Conservation (phyloP, 2,113 vertebrate genomes). For the Tiliqua scincoides region DNA sequence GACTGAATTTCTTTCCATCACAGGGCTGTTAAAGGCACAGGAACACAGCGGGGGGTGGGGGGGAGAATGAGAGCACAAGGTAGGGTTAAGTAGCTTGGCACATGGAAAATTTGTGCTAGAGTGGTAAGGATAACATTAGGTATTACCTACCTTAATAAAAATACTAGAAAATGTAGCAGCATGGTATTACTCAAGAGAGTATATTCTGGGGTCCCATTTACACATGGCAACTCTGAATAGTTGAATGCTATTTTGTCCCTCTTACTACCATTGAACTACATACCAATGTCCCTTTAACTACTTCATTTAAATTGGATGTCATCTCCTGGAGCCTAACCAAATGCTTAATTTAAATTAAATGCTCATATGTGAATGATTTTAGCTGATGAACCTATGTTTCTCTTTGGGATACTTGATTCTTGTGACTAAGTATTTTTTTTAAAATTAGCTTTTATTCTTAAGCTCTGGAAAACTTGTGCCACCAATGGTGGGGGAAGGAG, state of each 20-base stretch:
- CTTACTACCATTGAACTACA: neutral
- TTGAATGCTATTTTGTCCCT: neutral
- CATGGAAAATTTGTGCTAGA: neutral
- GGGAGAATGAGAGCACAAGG: neutral
- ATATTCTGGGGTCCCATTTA: neutral
- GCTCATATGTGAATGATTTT: neutral
- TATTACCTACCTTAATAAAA: neutral
- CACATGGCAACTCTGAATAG: neutral
- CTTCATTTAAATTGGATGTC: neutral
- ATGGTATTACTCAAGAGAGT: neutral
- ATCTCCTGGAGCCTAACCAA: neutral
- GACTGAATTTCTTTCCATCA: neutral
- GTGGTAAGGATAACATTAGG: neutral
- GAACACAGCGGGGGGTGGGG: neutral
- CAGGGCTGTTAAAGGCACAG: neutral
- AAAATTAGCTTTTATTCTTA: constrained; percentile 30
- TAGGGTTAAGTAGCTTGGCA: neutral
- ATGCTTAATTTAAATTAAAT: neutral
- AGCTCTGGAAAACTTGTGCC: neutral
- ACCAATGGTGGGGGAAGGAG: constrained; percentile 45
- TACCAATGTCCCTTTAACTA: neutral
- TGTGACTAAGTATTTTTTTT: neutral
- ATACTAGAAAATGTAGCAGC: neutral
- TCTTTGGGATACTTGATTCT: neutral
- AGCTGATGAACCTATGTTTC: neutral